A percentile compares a stretch with the other conserved stretches of the same genome.
These are phyloP conservation scores for Clarias fuscus DNA, from an alignment of 2,797 vertebrate species.

Conservation along the genomic window DNA sequence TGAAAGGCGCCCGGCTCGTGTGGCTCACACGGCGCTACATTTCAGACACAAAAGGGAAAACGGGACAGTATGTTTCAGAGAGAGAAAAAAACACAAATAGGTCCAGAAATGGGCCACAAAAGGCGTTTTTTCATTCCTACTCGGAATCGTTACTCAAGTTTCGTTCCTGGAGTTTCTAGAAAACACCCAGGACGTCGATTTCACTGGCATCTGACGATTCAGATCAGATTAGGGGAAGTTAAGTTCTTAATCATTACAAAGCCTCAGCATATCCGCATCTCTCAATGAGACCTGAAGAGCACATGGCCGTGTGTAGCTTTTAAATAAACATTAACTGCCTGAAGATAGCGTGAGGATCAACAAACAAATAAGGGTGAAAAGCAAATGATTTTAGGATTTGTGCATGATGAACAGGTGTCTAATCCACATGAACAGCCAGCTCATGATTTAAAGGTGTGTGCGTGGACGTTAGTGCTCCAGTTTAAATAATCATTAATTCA, in stretches of 20 bases:
- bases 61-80: conserved; percentile 32
- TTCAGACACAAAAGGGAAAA: conserved; percentile 33
- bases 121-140: background rate
- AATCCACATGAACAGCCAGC: background rate
- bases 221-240: background rate
- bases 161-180: background rate
- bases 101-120: background rate
- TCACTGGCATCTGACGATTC: background rate
- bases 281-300: conserved; percentile 55
- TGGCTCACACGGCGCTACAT: conserved; percentile 8
- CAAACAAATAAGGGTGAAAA: background rate
- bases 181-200: background rate
- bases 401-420: background rate
- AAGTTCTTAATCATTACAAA: background rate
- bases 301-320: conserved; percentile 52
- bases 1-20: conserved; percentile 8
- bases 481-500: background rate
- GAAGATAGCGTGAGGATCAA: background rate
- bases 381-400: background rate
- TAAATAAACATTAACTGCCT: background rate
- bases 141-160: background rate
- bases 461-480: too few species aligned
- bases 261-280: conserved; percentile 21
- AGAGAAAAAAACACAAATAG: conserved; percentile 1
- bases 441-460: background rate